Evolutionary conservation across 1,140 invertebrate species (phyloP), one percentile per base, ranked within the genome.

Genomic region (Ctenoplectra terminalis): DNA sequence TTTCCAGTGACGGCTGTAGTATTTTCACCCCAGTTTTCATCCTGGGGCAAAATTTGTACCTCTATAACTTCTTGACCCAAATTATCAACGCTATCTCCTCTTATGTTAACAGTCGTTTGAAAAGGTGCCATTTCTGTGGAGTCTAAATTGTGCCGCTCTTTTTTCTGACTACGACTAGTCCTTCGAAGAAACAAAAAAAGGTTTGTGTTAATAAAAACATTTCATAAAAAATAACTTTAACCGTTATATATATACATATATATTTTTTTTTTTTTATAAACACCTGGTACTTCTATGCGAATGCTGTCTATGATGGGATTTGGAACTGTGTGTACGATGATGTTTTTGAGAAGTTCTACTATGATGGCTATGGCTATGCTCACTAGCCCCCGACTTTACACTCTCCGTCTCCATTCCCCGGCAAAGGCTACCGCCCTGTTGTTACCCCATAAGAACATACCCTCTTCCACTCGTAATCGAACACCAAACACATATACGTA

Each of bases 11-110:
- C 97, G 0, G 98, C 98, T 7, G 99, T 99, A 0, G 98, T 99
- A 90, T 98, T 99, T 94, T 99, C 99, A 50, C 98, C 98, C 99
- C 99, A 99, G 91, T 99, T 99, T 90, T 99, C 99, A 95, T 99
- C 98, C 94, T 98, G 96, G 0, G 98, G 98, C 58, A 99, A 92
- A 83, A 99, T 98, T 94, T 98, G 98, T 64, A 99, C 98, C 94
- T 98, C 97, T 58, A 98, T 98, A 9, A 98, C 96, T 93, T 98
- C 97, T 90, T 97, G 96, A 6, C 95, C 97, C 29, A 93, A 87
- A 73, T 93, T 93, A 94, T 95, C 95, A 9, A 95, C 95, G 63
- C 94, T 95, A 84, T 96, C 95, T 83, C 96, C 96, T 63, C 96
- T 95, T 66, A 97, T 95, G 85, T 96, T 97, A 0, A 97, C 96